phyloP scores from a whole-genome alignment of 2,113 vertebrate species.

The Oryzias celebensis region DNA sequence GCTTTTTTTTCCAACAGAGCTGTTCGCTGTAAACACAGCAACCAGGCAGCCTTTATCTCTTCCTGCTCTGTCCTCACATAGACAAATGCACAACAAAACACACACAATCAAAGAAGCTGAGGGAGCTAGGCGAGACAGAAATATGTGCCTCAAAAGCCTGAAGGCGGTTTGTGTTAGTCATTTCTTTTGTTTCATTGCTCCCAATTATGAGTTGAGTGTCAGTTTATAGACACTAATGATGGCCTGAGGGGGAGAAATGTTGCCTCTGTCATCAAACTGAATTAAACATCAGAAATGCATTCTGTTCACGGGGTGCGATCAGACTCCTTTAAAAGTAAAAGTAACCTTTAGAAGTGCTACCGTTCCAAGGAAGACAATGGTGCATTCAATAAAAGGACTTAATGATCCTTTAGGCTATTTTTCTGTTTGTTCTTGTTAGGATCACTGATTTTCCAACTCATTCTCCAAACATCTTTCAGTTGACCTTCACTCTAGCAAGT shows the following conservation, averaged over 20 bases:
- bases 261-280: slow-evolving; percentile 40
- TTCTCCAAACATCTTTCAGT: slow-evolving; percentile 22
- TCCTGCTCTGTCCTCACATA: slow-evolving; percentile 70
- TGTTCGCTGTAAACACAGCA: slow-evolving; percentile 73
- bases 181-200: slow-evolving; percentile 21
- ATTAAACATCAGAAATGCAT: slow-evolving; percentile 45
- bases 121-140: slow-evolving; percentile 34
- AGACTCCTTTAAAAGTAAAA: slow-evolving; percentile 29
- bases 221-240: slow-evolving; percentile 44
- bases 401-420: neutral
- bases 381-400: neutral
- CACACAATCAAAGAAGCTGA: slow-evolving; percentile 28
- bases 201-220: slow-evolving; percentile 13
- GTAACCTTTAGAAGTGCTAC: slow-evolving; percentile 11
- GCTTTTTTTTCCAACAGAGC: slow-evolving; percentile 60
- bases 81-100: slow-evolving; percentile 55
- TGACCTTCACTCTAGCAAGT: slow-evolving; percentile 36
- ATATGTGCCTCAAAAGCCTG: slow-evolving; percentile 6
- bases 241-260: slow-evolving; percentile 32
- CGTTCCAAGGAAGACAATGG: slow-evolving; percentile 8
- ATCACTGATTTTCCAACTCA: slow-evolving; percentile 18
- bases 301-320: slow-evolving; percentile 3
- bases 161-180: slow-evolving; percentile 14
- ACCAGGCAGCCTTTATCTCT: slow-evolving; percentile 71
- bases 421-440: neutral